A percentile compares a stretch with the other conserved stretches of the same genome.
phyloP scores from a whole-genome alignment of 2,888 invertebrate genomes.

The Dynastes grantii region DNA sequence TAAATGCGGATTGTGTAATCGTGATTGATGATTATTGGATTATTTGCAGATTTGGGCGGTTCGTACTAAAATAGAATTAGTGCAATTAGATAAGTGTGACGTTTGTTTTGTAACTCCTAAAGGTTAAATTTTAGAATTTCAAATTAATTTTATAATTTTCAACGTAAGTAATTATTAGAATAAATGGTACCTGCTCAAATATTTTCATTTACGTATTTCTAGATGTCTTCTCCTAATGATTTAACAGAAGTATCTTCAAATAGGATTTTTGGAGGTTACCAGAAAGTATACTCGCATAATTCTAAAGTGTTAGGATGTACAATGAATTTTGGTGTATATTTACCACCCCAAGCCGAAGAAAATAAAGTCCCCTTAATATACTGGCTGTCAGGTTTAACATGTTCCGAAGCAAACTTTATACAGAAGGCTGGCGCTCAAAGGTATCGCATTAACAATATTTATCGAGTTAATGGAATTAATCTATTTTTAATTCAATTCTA shows the following conservation, averaged over 20 bases:
- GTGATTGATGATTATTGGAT: background rate
- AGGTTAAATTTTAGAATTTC: background rate
- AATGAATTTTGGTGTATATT: conserved; percentile 94
- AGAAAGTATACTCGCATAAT: conserved; percentile 88
- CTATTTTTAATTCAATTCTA: conserved; percentile 55
- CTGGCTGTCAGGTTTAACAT: conserved; percentile 93
- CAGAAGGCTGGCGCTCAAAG: conserved; percentile 96
- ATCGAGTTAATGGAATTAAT: background rate
- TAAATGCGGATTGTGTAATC: background rate
- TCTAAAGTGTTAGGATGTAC: conserved; percentile 86
- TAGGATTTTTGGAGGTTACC: conserved; percentile 87
- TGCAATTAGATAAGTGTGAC: background rate
- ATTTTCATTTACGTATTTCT: conserved; percentile 3
- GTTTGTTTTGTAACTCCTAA: background rate
- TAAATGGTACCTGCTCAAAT: background rate
- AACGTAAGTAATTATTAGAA: background rate
- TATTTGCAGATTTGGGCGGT: background rate
- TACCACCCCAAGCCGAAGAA: conserved; percentile 85
- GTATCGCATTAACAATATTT: conserved; percentile 60
- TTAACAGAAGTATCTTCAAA: conserved; percentile 78
- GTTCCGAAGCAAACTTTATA: conserved; percentile 96
- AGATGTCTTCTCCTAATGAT: conserved; percentile 57
- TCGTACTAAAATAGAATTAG: background rate
- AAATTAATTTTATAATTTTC: conserved; percentile 1
- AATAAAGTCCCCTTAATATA: conserved; percentile 86